Evolutionary conservation across 2,113 vertebrate species (phyloP).

Genomic region (Corapipo altera): DNA sequence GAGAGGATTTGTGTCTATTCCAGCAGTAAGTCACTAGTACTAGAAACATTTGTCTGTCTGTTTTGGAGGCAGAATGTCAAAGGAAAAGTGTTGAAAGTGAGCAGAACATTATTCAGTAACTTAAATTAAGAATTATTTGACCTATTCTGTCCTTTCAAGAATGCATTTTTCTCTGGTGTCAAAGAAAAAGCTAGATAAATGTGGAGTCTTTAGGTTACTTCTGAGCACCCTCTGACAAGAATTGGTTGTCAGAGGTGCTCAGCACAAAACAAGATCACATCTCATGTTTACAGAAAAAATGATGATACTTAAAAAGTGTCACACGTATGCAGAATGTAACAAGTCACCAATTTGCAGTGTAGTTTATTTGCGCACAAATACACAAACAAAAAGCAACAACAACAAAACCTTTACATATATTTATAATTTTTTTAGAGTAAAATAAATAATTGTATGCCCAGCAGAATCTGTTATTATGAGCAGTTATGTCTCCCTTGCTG

Average conservation of each 20-base stretch:
- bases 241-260: neutral
- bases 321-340: neutral
- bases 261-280: neutral
- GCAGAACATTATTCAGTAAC: neutral
- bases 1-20: neutral
- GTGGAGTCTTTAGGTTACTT: neutral
- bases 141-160: neutral
- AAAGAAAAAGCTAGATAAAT: neutral
- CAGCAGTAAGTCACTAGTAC: neutral
- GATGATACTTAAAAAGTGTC: neutral
- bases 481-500: constrained; percentile 22
- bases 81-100: neutral
- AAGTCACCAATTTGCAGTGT: neutral
- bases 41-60: neutral
- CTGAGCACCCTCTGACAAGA: neutral
- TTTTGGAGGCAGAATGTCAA: neutral
- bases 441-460: neutral
- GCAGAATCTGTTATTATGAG: neutral
- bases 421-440: neutral
- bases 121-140: neutral
- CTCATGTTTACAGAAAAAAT: neutral
- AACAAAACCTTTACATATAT: neutral
- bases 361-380: neutral
- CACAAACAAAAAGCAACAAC: neutral
- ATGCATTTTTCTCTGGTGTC: neutral